Conservation (phyloP, 2,888 invertebrate species). For the Keiferia lycopersicella region DNA sequence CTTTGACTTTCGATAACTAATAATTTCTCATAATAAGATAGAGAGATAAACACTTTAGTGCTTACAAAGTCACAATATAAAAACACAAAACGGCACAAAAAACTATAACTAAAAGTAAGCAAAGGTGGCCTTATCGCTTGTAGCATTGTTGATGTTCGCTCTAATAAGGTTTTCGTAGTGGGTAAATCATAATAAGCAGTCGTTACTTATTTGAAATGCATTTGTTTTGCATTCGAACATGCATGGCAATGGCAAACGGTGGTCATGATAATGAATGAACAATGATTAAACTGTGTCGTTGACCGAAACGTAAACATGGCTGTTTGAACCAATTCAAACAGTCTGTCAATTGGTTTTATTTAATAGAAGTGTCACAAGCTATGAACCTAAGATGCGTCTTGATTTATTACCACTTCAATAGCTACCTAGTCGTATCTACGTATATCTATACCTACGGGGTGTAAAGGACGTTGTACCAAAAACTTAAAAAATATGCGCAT, state of each 20-base stretch:
- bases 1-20: no score
- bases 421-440: not conserved
- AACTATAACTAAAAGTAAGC: no score
- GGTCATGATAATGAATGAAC: slow-evolving; percentile 24
- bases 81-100: no score
- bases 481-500: no score
- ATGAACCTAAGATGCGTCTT: not conserved
- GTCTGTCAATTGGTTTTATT: slow-evolving; percentile 15
- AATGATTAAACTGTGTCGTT: slow-evolving; percentile 20
- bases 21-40: no score
- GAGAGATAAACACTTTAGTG: no score
- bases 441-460: no score
- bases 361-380: not conserved
- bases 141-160: no score
- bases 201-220: not conserved
- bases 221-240: slow-evolving; percentile 4
- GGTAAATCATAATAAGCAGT: not conserved
- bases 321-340: slow-evolving; percentile 10
- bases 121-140: no score
- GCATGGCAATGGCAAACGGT: slow-evolving; percentile 8
- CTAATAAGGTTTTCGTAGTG: not conserved
- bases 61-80: no score
- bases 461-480: no score
- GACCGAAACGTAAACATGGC: slow-evolving; percentile 20
- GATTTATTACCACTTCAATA: no score